Evolutionary conservation across 2,113 vertebrate species (phyloP).

Genomic region (Heptranchias perlo): DNA sequence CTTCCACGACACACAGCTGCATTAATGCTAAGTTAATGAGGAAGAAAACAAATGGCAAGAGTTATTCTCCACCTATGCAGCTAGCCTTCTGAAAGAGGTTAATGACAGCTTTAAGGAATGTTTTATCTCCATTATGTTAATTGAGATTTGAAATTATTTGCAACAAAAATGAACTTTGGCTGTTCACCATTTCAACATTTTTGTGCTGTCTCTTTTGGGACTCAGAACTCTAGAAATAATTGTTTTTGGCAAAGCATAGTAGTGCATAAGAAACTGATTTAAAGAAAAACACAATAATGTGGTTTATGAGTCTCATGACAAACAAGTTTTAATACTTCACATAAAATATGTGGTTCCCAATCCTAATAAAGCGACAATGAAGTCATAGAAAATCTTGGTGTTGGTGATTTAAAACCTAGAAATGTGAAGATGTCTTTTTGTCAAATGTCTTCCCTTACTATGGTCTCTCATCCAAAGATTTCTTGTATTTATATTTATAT

Average conservation of each 20-base stretch:
- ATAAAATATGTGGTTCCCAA: neutral
- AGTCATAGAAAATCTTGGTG: neutral
- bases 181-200: conserved; percentile 15
- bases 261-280: neutral
- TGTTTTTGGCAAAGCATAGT: neutral
- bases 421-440: neutral
- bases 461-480: neutral
- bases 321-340: neutral
- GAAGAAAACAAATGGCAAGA: neutral
- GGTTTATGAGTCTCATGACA: neutral
- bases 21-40: neutral
- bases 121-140: neutral
- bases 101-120: neutral
- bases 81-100: neutral
- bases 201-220: neutral
- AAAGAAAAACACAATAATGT: neutral
- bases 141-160: neutral
- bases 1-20: neutral
- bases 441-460: neutral
- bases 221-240: neutral
- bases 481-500: neutral
- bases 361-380: neutral
- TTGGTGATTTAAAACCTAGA: neutral
- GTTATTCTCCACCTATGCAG: neutral
- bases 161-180: neutral